Evolutionary conservation across 2,113 vertebrate species (phyloP).

Genomic region (Sula dactylatra): DNA sequence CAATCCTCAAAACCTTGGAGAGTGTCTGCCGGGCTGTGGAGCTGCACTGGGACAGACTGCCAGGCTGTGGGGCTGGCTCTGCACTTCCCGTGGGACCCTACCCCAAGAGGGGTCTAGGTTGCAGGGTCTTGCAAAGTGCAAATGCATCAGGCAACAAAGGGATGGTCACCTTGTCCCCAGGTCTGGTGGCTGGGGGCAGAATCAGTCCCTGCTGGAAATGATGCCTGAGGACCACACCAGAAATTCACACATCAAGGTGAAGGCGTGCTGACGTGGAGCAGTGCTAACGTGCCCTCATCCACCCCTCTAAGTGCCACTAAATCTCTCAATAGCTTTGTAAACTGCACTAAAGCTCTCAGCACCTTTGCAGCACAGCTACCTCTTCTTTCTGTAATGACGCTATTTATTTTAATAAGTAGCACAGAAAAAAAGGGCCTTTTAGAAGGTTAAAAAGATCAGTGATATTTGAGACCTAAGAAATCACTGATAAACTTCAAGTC

Average conservation of each 20-base stretch:
- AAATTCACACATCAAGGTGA: not conserved
- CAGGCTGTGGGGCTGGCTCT: not conserved
- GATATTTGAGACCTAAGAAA: constrained; percentile 63
- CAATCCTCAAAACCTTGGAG: not conserved
- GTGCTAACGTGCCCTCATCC: not conserved
- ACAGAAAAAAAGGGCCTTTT: not conserved
- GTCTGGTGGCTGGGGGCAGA: not conserved
- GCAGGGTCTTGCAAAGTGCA: not conserved
- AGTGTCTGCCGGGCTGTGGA: accelerated
- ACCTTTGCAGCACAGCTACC: not conserved
- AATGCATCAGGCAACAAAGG: not conserved
- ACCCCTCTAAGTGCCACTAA: not conserved
- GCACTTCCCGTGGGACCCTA: not conserved
- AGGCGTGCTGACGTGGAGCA: not conserved
- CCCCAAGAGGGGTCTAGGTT: accelerated
- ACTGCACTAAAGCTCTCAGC: constrained; percentile 31
- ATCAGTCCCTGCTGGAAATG: not conserved
- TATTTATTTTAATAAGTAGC: constrained; percentile 65
- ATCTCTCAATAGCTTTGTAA: constrained; percentile 51
- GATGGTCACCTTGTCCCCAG: not conserved
- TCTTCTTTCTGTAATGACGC: constrained; percentile 51
- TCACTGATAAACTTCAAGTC: constrained; percentile 64
- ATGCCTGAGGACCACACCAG: not conserved
- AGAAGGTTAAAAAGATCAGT: constrained; percentile 64
- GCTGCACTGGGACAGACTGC: not conserved